Evolutionary conservation across 2,113 vertebrate genomes (phyloP), one percentile per base, ranked within the genome.

Genomic region (Tachysurus fulvidraco): DNA sequence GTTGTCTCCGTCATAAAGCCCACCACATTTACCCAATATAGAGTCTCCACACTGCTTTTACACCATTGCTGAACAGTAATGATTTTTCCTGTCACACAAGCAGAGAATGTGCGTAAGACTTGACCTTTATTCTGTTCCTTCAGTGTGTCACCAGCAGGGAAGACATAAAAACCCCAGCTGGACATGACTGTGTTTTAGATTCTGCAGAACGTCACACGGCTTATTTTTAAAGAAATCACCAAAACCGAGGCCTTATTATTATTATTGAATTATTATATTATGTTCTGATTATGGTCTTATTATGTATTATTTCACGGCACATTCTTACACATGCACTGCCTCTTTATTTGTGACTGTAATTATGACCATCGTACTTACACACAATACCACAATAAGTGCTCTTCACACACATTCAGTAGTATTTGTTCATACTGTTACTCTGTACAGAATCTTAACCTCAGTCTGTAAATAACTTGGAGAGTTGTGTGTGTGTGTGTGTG

Each of bases 31-130:
- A 87, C 93, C 89, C 89, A 91, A 92, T 93, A 92, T 92, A 93
- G 92, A 86, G 79, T 85, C 83, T 76, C 62, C 71, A 74, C 88
- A 87, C 91, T 88, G 88, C 91, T 90, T 92, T 93, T 94, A 92
- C 92, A 92, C 88, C 92, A 92, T 80, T 57, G 80, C 93, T 93
- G 46, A 93, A 94, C 92, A 88, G 92, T 94, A 94, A 95, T 91
- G 91, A 92, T 93, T 95, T 95, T 95, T 94, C 94, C 95, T 94
- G 94, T 94, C 93, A 92, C 62, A 73, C 81, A 88, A 67, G 88
- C 81, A 92, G 92, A 93, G 88, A 91, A 92, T 91, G 91, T 93
- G 89, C 91, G 90, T 94, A 94, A 93, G 94, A 92, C 87, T 82
- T 93, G 91, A 93, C 91, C 90, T 92, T 94, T 92, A 93, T 90